A percentile compares a stretch with the other conserved stretches of the same genome.
Evolutionary conservation across 2,888 invertebrate genomes (phyloP).

Genomic region (Coelopa pilipes): DNA sequence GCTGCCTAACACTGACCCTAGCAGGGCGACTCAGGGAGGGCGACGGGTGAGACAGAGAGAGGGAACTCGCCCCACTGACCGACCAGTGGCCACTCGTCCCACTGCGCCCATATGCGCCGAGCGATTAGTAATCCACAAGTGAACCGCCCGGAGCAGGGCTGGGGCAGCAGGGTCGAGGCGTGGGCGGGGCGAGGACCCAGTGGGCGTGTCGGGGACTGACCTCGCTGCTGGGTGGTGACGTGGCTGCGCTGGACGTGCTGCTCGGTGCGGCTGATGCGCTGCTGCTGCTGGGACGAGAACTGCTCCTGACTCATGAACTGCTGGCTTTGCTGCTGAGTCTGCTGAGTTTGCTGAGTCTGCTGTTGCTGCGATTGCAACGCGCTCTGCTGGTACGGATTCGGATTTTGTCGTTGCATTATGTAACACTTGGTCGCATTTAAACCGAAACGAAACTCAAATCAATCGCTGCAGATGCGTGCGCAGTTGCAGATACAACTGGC

Average conservation of each 20-base stretch:
- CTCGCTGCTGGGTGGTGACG: constrained; percentile 80
- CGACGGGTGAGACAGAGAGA: no score
- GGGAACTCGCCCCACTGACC: no score
- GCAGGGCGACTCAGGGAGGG: not conserved
- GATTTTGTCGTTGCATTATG: constrained; percentile 80
- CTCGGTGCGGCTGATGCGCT: constrained; percentile 77
- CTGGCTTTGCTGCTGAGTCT: constrained; percentile 60
- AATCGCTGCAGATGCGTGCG: constrained; percentile 36
- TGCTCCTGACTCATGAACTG: constrained; percentile 59
- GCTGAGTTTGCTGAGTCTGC: constrained; percentile 68
- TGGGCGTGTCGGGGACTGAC: constrained; percentile 68
- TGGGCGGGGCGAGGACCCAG: not conserved
- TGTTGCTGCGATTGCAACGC: constrained; percentile 69
- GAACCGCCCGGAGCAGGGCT: constrained; percentile 52
- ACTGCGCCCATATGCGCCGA: constrained; percentile 44
- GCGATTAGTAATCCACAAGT: constrained; percentile 57
- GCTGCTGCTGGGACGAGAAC: constrained; percentile 68
- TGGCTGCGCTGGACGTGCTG: constrained; percentile 79
- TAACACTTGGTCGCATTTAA: constrained; percentile 67
- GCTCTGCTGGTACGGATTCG: constrained; percentile 68
- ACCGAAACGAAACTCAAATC: constrained; percentile 49
- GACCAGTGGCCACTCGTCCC: not conserved
- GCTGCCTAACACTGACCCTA: not conserved
- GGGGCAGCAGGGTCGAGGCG: not conserved
- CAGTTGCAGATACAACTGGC: constrained; percentile 1